Evolutionary conservation across 2,113 vertebrate species (phyloP).

Genomic region (Chroicocephalus ridibundus): DNA sequence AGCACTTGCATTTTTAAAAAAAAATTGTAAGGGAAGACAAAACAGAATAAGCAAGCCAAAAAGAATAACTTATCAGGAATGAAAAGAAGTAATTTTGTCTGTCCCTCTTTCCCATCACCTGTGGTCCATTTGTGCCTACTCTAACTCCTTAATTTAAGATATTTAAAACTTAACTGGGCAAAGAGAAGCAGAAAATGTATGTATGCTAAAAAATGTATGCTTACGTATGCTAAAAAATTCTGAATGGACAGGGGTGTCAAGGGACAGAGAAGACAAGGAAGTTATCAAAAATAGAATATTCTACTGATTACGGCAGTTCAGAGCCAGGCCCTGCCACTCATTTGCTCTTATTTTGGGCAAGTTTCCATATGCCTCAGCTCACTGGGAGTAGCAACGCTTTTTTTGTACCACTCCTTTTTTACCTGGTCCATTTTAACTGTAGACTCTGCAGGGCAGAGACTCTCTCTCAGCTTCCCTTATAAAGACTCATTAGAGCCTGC

Average conservation of each 20-base stretch:
- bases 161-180: neutral
- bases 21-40: neutral
- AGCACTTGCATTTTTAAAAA: neutral
- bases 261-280: constrained; percentile 53
- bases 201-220: constrained; percentile 10
- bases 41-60: constrained; percentile 2
- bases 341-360: constrained; percentile 30
- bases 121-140: neutral
- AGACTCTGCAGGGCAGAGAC: neutral
- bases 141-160: neutral
- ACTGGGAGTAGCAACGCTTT: neutral
- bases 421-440: neutral
- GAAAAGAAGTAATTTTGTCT: neutral
- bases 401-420: neutral
- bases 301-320: constrained; percentile 50
- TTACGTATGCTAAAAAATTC: constrained; percentile 66
- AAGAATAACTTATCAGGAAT: neutral
- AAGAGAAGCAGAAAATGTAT: constrained; percentile 12
- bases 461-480: neutral
- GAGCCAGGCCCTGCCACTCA: constrained; percentile 57
- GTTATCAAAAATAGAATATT: constrained; percentile 56
- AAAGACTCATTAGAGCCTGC: neutral
- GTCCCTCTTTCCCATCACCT: neutral
- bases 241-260: neutral
- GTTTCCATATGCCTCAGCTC: neutral